Evolutionary conservation across 1,140 invertebrate genomes (phyloP), one percentile per base, ranked within the genome.

Genomic region (Theocolax elegans): DNA sequence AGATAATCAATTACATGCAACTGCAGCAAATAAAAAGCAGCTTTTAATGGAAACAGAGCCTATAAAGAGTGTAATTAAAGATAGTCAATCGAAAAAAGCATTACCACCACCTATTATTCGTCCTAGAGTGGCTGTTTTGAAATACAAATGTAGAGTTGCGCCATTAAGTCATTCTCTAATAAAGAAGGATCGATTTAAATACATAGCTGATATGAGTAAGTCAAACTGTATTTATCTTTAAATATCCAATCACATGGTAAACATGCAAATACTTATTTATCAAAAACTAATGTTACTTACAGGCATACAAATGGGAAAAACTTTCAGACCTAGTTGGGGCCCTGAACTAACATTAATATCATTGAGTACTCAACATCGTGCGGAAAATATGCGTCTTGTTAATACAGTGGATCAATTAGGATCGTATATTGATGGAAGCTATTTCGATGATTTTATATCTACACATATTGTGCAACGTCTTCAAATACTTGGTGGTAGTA

Each of bases 301-400:
- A 66, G 65, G 65, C 58, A 81, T 86, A 65, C 81, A 91, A 89
- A 85, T 82, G 77, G 90, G 91, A 1, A 87, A 92, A 3, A 89
- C 89, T 62, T 92, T 91, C 68, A 90, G 92, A 75, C 88, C 92
- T 0, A 92, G 92, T 0, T 96, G 94, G 91, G 90, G 90, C 0
- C 89, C 90, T 1, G 87, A 87, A n/a, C 88, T 90, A 71, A 89
- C 87, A 0, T 75, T 95, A 8, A 87, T 89, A 10, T 85, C 83
- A n/a, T 17, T 88, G 3, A 86, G 83, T 17, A 87, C 86, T 6
- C 79, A 75, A 27, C 75, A 79, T 29, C 79, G 82, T 58, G 81
- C 80, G 0, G 74, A 75, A 13, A 74, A 79, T 27, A 77, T 83
- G 35, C 77, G 73, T n/a, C 67, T 85, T 6, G 72, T 73, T 8